These are phyloP conservation scores for Ochotona curzoniae DNA, from an alignment of 2,113 vertebrate genomes.

Conservation along the genomic window DNA sequence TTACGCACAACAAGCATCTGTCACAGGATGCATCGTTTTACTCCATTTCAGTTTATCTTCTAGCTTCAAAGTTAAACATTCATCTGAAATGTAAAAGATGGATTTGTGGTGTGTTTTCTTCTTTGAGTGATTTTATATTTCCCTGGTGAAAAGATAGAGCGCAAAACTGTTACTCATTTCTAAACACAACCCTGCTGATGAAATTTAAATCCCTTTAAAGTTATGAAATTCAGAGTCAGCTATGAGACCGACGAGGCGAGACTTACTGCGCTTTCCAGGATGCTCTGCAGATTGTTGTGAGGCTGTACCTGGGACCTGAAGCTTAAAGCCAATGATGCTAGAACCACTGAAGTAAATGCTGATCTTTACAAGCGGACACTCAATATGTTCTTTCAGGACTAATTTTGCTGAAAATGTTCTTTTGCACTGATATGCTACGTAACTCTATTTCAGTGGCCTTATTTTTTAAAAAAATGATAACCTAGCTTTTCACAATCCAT, in stretches of 20 bases:
- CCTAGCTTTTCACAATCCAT: background rate
- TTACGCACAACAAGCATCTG: background rate
- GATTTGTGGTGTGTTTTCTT: background rate
- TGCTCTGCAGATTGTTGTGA: background rate
- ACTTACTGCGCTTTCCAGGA: background rate
- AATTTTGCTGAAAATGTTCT: background rate
- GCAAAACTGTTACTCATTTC: background rate
- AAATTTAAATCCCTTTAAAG: conserved; percentile 47
- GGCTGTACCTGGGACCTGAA: background rate
- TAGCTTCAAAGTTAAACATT: background rate
- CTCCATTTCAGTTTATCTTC: background rate
- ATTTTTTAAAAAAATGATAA: background rate
- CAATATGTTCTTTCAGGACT: background rate
- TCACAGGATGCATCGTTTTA: background rate
- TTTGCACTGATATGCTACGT: background rate
- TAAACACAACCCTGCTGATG: background rate
- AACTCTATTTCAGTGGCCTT: background rate
- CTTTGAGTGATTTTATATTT: background rate
- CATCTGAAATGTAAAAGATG: background rate
- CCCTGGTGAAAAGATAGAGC: background rate
- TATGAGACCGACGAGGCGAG: background rate
- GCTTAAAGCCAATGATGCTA: background rate
- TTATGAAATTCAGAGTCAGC: conserved; percentile 26
- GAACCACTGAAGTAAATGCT: conserved; percentile 9
- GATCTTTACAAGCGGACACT: background rate